These are phyloP conservation scores for Eumaeus atala DNA, from an alignment of 1,140 invertebrate genomes.

Conservation along the genomic window DNA sequence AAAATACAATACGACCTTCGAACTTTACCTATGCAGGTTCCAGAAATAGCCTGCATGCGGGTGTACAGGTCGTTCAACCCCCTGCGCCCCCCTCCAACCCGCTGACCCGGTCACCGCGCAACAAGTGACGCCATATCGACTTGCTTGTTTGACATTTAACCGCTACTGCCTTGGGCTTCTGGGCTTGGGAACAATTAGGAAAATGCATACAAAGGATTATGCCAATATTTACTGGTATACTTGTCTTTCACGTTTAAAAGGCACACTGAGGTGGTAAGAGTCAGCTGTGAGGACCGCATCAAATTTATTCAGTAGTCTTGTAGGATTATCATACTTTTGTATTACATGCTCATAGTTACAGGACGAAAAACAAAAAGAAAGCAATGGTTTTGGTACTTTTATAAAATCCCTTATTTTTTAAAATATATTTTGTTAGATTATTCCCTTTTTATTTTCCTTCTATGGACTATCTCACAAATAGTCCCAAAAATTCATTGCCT, in stretches of 20 bases:
- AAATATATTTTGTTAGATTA: no score
- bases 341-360: no score
- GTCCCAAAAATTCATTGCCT: no score
- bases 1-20: slow-evolving; percentile 42
- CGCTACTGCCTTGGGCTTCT: slow-evolving; percentile 10
- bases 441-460: no score
- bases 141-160: slow-evolving; percentile 63
- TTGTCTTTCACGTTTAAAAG: background rate
- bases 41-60: slow-evolving; percentile 55
- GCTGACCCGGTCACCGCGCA: slow-evolving; percentile 59
- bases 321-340: no score
- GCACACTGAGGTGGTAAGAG: background rate
- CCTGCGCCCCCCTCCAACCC: slow-evolving; percentile 30
- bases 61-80: slow-evolving; percentile 45
- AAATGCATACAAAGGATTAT: background rate
- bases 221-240: background rate
- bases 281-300: no score
- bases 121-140: slow-evolving; percentile 60
- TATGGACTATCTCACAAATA: no score
- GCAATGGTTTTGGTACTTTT: no score
- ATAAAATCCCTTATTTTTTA: no score
- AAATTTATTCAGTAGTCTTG: no score
- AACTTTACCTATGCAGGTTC: slow-evolving; percentile 62
- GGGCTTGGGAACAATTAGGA: background rate
- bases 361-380: no score